Evolutionary conservation across 2,888 invertebrate genomes (phyloP).

Genomic region (Thecocarcelia acutangulata): DNA sequence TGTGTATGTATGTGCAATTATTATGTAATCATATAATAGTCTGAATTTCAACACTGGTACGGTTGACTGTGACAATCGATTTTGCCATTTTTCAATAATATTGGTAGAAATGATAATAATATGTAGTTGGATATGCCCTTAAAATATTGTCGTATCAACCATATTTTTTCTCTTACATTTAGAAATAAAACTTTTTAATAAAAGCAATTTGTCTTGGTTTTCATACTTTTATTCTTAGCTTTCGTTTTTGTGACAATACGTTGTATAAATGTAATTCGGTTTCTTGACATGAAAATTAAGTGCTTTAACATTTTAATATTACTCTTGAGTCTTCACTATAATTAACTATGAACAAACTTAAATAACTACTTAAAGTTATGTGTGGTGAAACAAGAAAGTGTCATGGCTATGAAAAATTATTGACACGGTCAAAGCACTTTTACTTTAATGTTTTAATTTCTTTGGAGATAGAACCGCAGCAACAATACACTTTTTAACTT

Average conservation of each 20-base stretch:
- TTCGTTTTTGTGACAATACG: not conserved
- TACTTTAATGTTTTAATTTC: slow-evolving; percentile 61
- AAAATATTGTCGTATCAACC: too few species aligned
- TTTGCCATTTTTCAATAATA: too few species aligned
- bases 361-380: slow-evolving; percentile 6
- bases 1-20: too few species aligned
- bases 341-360: slow-evolving; percentile 1
- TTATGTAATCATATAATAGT: too few species aligned
- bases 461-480: slow-evolving; percentile 23
- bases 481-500: slow-evolving; percentile 5
- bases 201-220: too few species aligned
- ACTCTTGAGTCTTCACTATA: slow-evolving; percentile 12
- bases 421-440: slow-evolving; percentile 64
- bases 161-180: too few species aligned
- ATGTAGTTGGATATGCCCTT: too few species aligned
- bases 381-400: slow-evolving; percentile 38
- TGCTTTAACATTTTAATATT: slow-evolving; percentile 4
- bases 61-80: too few species aligned
- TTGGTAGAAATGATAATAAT: too few species aligned
- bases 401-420: slow-evolving; percentile 43
- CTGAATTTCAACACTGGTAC: too few species aligned
- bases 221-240: not conserved
- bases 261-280: slow-evolving; percentile 18
- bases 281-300: slow-evolving; percentile 1
- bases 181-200: too few species aligned